These are phyloP conservation scores for Danio tinwini DNA, from an alignment of 2,797 vertebrate species.

Conservation along the genomic window DNA sequence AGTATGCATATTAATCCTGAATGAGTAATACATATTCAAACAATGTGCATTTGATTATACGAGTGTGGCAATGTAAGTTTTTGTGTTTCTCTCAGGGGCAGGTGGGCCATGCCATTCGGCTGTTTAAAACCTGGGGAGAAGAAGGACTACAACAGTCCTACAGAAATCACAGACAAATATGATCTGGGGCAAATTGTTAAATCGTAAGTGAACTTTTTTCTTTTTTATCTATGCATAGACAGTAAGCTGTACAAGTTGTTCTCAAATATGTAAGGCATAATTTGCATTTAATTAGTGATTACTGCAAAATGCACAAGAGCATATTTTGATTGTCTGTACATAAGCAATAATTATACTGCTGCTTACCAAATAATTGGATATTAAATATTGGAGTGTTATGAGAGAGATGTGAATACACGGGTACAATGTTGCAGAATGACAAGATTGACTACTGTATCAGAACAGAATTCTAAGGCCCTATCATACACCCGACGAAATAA, in stretches of 20 bases:
- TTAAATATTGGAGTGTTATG: background rate
- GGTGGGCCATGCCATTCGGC: conserved; percentile 95
- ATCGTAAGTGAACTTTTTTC: conserved; percentile 83
- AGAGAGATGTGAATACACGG: background rate
- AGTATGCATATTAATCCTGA: conserved; percentile 16
- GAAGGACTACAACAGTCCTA: conserved; percentile 97
- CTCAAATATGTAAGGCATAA: background rate
- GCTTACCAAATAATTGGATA: background rate
- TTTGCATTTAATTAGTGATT: background rate
- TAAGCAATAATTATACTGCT: background rate
- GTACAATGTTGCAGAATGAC: too few species aligned
- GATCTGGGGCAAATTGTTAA: conserved; percentile 97
- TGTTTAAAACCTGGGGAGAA: conserved; percentile 96
- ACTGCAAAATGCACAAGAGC: background rate
- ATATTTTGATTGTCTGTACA: background rate
- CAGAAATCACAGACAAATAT: conserved; percentile 98
- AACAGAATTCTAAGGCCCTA: too few species aligned
- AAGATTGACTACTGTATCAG: too few species aligned
- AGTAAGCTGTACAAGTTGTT: background rate
- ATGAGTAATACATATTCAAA: conserved; percentile 16
- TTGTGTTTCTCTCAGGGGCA: conserved; percentile 64
- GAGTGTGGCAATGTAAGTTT: background rate
- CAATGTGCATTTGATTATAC: background rate
- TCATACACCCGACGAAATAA: too few species aligned
- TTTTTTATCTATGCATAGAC: background rate